Evolutionary conservation across 2,888 invertebrate genomes (phyloP), one percentile per base, ranked within the genome.

Genomic region (Linnaemya tessellans): DNA sequence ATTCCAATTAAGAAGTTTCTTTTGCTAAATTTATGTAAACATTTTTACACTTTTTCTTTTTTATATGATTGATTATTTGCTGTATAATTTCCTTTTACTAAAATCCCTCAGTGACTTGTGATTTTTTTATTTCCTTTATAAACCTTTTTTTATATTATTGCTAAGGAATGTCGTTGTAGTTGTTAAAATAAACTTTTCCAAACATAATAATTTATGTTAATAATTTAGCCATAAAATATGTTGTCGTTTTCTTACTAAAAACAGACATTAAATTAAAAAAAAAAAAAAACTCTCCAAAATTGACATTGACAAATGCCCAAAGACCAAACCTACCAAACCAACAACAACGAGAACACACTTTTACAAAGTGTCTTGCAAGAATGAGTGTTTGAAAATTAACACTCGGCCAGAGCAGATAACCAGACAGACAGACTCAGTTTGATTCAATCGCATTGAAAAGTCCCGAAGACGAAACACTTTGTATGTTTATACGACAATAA

Each of bases 251-350:
- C 18, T 35, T 56, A 68, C 49, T 13, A 38, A 73, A 64, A 75
- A 41, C 13, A 25, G 49, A 25, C 25, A 20, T 25, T 62, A 67
- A 78, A 80, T 60, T 38, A 46, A 74, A 80, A 41, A 35, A 35
- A 35, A 35, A 38, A 38, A 9, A 41, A 30, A 2, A 30, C 73
- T 74, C 81, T 81, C 46, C 67, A 60, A 81, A 74, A 62, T 18
- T 82, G 81, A 82, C 81, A 77, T 70, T 82, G 81, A 82, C 49
- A 82, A 82, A 82, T 82, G 75, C 68, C 62, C 81, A 75, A 81
- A 38, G 18, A 25, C 15, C 35, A 46, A 41, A 5, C 30, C 10
- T 8, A 35, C 30, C 65, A 10, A 43, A 25, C 30, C 62, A 25
- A 38, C 49, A 10, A 41, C 11, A 10, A 10, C 10, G 3, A 10